Percentiles rank a stretch among this genome's conserved stretches.
These are phyloP conservation scores for Falco concolor DNA, from an alignment of 2,797 vertebrate species.

Conservation along the genomic window DNA sequence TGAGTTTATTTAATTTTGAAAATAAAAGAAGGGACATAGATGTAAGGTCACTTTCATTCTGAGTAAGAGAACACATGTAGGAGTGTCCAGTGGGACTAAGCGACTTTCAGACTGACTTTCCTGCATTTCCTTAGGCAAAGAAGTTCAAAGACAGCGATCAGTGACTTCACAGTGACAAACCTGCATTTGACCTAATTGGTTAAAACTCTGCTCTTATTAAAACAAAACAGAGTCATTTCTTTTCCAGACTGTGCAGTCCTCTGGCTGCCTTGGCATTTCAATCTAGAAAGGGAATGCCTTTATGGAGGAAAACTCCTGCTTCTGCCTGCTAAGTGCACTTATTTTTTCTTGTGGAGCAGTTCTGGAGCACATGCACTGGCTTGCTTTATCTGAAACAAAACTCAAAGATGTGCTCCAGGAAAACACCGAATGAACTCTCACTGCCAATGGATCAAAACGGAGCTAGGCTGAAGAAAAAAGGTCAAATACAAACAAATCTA, in stretches of 20 bases:
- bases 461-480: not conserved
- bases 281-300: not conserved
- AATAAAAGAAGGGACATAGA: not conserved
- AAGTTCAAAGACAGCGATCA: not conserved
- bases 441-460: not conserved
- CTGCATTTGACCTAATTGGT: not conserved
- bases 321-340: not conserved
- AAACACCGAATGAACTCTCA: not conserved
- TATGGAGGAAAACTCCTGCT: not conserved
- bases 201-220: not conserved
- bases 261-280: not conserved
- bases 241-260: not conserved
- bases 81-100: not conserved
- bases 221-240: not conserved
- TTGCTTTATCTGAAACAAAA: not conserved
- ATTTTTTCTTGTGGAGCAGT: not conserved
- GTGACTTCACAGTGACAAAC: not conserved
- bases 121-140: not conserved
- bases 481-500: not conserved
- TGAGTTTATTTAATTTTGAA: not conserved
- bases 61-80: not conserved
- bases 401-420: not conserved
- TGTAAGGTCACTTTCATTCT: not conserved
- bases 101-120: not conserved
- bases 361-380: not conserved